Evolutionary conservation across 2,113 vertebrate species (phyloP).

Genomic region (Macheiramphus alcinus): DNA sequence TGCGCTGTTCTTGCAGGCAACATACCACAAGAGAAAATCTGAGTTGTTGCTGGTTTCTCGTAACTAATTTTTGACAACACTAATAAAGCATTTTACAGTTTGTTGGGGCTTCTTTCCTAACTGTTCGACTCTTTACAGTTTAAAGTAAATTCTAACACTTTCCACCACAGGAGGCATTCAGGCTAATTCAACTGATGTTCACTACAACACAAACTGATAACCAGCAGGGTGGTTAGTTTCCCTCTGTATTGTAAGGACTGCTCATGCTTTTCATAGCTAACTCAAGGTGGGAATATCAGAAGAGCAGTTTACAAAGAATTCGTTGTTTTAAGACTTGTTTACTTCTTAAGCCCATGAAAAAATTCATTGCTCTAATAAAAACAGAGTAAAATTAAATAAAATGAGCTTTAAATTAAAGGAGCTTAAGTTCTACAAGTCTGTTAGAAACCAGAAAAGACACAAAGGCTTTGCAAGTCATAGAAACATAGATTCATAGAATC

Average conservation of each 20-base stretch:
- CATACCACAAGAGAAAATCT: neutral
- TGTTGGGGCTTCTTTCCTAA: neutral
- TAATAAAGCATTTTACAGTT: neutral
- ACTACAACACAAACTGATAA: neutral
- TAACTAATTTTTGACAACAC: neutral
- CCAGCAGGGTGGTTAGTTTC: neutral
- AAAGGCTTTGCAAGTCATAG: neutral
- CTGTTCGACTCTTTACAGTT: neutral
- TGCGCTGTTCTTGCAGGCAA: neutral
- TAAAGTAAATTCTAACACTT: neutral
- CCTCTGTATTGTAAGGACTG: neutral
- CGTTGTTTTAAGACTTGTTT: conserved; percentile 4
- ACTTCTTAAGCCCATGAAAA: conserved; percentile 40
- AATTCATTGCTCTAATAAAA: conserved; percentile 57
- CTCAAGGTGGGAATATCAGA: neutral
- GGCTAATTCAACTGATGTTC: neutral
- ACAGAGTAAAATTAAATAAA: conserved; percentile 61
- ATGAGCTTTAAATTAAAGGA: conserved; percentile 60
- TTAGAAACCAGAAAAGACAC: conserved; percentile 46
- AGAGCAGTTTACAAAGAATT: conserved; percentile 10
- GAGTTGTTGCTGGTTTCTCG: neutral
- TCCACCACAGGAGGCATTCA: neutral
- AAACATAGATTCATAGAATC: no score
- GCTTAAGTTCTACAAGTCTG: conserved; percentile 48
- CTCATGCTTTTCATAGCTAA: neutral